Conservation (phyloP, 1,140 invertebrate species). For the Bombus affinis region DNA sequence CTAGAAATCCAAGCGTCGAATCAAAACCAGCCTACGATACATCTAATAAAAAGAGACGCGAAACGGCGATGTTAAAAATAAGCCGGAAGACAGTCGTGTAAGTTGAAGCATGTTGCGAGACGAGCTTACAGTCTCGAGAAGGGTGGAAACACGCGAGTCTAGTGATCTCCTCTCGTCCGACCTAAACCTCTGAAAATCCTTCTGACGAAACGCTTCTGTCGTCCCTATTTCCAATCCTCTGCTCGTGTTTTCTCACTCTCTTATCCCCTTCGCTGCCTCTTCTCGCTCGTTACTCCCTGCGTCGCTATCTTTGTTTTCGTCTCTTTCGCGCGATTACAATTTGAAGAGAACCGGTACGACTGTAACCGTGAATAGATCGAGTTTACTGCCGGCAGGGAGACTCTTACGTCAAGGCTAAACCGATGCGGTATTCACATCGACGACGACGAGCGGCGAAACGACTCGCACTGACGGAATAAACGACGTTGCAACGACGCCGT, state of each 20-base stretch:
- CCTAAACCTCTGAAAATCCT: slow-evolving; percentile 63
- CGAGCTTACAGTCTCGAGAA: slow-evolving; percentile 55
- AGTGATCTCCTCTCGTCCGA: slow-evolving; percentile 60
- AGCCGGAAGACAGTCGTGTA: not conserved
- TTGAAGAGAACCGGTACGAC: slow-evolving; percentile 44
- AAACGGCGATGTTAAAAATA: too few relatives aligned
- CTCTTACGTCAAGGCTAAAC: slow-evolving; percentile 32
- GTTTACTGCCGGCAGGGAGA: slow-evolving; percentile 41
- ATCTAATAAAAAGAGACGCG: too few relatives aligned
- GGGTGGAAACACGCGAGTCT: slow-evolving; percentile 58
- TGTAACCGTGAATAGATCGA: slow-evolving; percentile 43
- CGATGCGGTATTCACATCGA: slow-evolving; percentile 55
- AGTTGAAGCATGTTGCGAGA: slow-evolving; percentile 44
- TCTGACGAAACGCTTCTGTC: slow-evolving; percentile 57
- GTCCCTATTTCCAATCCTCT: slow-evolving; percentile 49
- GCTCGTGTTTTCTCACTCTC: slow-evolving; percentile 59
- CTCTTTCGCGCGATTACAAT: slow-evolving; percentile 57
- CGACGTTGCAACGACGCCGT: not conserved
- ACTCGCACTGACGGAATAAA: slow-evolving; percentile 18
- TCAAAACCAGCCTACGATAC: too few relatives aligned
- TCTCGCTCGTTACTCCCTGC: not conserved
- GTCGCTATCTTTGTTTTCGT: slow-evolving; percentile 17
- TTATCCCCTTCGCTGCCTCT: not conserved
- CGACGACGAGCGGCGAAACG: not conserved
- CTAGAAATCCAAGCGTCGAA: too few relatives aligned